Percentiles rank a stretch among this genome's conserved stretches.
phyloP scores from a whole-genome alignment of 2,797 vertebrate genomes.

The Sebastes paucispinis region DNA sequence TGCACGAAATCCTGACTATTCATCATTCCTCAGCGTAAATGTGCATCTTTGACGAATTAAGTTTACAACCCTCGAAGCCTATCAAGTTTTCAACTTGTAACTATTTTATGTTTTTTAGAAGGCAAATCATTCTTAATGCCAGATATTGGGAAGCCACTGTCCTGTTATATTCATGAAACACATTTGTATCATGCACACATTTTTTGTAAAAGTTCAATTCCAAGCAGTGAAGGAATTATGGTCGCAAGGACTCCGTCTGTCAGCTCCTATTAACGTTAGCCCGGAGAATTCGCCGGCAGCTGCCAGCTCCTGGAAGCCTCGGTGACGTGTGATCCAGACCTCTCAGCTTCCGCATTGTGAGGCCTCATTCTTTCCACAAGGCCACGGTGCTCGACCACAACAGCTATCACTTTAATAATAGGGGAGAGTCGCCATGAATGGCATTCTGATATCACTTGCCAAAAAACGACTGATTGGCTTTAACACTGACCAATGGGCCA shows the following conservation, averaged over 20 bases:
- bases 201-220: slow-evolving; percentile 39
- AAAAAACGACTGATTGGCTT: slow-evolving; percentile 35
- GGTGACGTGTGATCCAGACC: slow-evolving; percentile 61
- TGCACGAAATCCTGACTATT: not conserved
- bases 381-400: slow-evolving; percentile 49
- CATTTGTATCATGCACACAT: slow-evolving; percentile 31
- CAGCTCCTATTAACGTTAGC: slow-evolving; percentile 69
- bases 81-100: not conserved
- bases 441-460: slow-evolving; percentile 33
- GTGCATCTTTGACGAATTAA: slow-evolving; percentile 1
- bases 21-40: not conserved
- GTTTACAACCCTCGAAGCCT: slow-evolving; percentile 2
- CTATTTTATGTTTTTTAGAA: slow-evolving; percentile 5
- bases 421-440: slow-evolving; percentile 34
- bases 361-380: slow-evolving; percentile 65
- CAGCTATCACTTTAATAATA: slow-evolving; percentile 57
- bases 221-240: slow-evolving; percentile 53
- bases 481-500: slow-evolving; percentile 9
- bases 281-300: slow-evolving; percentile 49
- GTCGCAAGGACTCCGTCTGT: slow-evolving; percentile 68
- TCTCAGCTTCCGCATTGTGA: slow-evolving; percentile 62
- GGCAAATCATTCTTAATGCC: slow-evolving; percentile 8
- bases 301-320: slow-evolving; percentile 63
- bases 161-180: slow-evolving; percentile 68
- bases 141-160: slow-evolving; percentile 1